A percentile compares a stretch with the other conserved stretches of the same genome.
Conservation (phyloP, 2,113 vertebrate genomes). For the Melanerpes formicivorus region DNA sequence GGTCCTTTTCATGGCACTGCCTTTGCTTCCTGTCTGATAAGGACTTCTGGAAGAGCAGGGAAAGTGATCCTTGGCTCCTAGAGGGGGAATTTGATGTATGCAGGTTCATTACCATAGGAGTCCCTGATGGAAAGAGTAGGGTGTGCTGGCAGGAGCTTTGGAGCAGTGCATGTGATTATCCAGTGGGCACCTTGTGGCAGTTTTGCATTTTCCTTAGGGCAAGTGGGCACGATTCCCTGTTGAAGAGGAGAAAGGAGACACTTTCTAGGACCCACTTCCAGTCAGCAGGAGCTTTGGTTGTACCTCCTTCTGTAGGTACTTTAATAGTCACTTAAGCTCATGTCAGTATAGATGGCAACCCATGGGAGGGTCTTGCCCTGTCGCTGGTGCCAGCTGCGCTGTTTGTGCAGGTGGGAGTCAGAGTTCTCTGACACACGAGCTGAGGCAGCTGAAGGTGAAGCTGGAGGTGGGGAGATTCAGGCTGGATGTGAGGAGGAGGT, state of each 20-base stretch:
- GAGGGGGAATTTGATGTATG: not conserved
- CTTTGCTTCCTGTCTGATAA: not conserved
- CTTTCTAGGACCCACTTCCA: not conserved
- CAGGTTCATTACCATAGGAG: fast-evolving
- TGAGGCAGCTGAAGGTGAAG: not conserved
- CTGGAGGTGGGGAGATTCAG: no score
- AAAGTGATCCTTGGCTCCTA: not conserved
- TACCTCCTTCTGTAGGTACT: fast-evolving
- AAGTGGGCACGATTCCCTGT: fast-evolving
- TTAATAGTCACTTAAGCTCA: not conserved
- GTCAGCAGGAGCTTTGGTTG: not conserved
- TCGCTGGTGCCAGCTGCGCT: not conserved
- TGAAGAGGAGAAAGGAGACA: not conserved
- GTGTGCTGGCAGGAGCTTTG: not conserved
- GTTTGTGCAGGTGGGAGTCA: not conserved
- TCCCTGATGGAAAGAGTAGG: not conserved
- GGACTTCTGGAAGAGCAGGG: not conserved
- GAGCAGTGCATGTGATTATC: not conserved
- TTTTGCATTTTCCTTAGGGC: not conserved
- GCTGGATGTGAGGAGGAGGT: no score
- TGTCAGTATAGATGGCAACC: not conserved
- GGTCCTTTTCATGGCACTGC: not conserved
- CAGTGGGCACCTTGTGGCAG: not conserved
- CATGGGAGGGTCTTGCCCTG: not conserved
- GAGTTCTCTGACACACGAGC: not conserved